Conservation (phyloP, 2,797 vertebrate species). For the Muscicapa comitata region DNA sequence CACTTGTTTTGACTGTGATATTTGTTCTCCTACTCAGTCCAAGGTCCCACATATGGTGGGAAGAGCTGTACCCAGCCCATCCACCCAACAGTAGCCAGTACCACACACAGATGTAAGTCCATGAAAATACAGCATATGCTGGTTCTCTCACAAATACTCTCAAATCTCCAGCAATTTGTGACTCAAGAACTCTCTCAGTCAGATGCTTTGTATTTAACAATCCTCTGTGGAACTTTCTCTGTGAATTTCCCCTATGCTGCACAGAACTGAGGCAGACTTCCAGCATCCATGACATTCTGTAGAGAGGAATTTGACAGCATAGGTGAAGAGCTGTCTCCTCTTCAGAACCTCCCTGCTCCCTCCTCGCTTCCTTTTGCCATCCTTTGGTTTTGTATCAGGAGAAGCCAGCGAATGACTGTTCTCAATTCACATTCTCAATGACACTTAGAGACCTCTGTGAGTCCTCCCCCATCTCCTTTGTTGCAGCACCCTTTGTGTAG, state of each 20-base stretch:
- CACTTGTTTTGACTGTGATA: neutral
- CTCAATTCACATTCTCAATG: neutral
- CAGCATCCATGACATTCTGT: neutral
- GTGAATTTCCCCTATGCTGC: neutral
- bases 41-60: neutral
- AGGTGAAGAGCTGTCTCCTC: neutral
- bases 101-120: neutral
- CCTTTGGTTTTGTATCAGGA: neutral
- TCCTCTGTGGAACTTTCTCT: neutral
- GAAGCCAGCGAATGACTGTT: neutral
- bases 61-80: neutral
- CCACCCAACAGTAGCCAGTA: neutral
- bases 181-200: neutral
- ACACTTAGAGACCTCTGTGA: neutral
- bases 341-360: neutral
- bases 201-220: neutral
- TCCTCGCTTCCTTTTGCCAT: neutral
- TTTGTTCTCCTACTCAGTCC: neutral
- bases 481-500: neutral
- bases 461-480: neutral
- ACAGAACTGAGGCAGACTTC: neutral
- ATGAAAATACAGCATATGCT: accelerated
- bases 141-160: neutral
- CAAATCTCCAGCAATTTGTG: accelerated
- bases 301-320: neutral